Evolutionary conservation across 2,797 vertebrate genomes (phyloP), one percentile per base, ranked within the genome.

Genomic region (Eospalax fontanierii): DNA sequence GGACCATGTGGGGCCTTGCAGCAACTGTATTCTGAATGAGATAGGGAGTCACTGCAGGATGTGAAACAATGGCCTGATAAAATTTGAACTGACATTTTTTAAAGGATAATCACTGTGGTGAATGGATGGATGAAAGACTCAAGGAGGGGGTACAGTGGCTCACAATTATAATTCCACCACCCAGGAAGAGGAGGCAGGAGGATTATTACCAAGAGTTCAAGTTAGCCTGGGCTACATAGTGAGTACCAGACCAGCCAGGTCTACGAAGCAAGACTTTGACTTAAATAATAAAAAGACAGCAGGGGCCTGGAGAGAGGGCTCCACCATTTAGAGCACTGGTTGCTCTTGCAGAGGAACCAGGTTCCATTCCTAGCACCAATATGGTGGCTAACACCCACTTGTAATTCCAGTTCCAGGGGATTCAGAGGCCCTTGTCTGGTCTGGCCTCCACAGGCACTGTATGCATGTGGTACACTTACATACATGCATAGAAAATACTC

Each of bases 71-170:
- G n/a, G 46, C 83, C 40, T 84, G 57, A 84, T 24, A 90, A 73
- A 28, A 50, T 79, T 24, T 65, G 65, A 94, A 79, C 66, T 82
- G 83, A 71, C 18, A 65, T 46, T 92, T 95, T 54, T 92, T 7
- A 75, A 90, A 81, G 21, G 8, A 63, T 40, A 21, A 63, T 21
- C 54, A 65, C 4, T 75, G 30, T 79, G 33, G 26, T n/a, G 43
- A 22, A 2, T 26, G 26, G 24, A 24, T 57, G 18, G 38, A 75
- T 30, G 75, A 76, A n/a, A 83, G 65, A 63, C n/a, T 66, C 12
- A 15, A 75, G 24, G 19, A 33, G 57, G 26, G 18, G 30, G 26
- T 68, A 12, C 33, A 30, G 65, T 74, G 84, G 70, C 26, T 74
- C 26, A 61, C 84, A 73, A 28, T 38, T 30, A 7, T 40, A 59